A percentile compares a stretch with the other conserved stretches of the same genome.
Conservation (phyloP, 2,797 vertebrate genomes). For the Semotilus atromaculatus region DNA sequence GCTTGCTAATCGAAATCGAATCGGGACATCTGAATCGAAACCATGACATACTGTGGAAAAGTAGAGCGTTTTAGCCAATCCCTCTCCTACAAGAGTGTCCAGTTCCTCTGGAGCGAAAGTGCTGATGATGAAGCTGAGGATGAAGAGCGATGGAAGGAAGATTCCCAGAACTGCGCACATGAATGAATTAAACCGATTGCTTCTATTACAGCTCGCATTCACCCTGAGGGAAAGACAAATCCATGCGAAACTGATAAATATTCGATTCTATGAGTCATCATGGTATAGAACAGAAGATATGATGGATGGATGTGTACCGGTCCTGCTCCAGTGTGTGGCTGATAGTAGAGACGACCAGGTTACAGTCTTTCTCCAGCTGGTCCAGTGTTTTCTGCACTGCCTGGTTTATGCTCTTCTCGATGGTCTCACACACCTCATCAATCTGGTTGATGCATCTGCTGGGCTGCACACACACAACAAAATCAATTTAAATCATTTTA, state of each 20-base stretch:
- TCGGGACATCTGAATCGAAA: neutral
- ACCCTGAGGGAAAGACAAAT: constrained; percentile 63
- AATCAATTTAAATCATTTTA: neutral
- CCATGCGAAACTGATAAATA: neutral
- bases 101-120: constrained; percentile 72
- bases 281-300: neutral
- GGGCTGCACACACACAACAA: constrained; percentile 64
- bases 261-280: neutral
- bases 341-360: constrained; percentile 78
- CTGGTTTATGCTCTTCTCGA: constrained; percentile 86
- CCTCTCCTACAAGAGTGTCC: constrained; percentile 73
- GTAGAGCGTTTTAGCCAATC: constrained; percentile 61
- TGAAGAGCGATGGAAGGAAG: constrained; percentile 75
- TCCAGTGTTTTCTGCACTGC: constrained; percentile 83
- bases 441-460: constrained; percentile 85
- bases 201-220: constrained; percentile 73
- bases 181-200: constrained; percentile 73
- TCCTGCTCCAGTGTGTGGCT: constrained; percentile 73
- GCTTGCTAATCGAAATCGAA: no score
- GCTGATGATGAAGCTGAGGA: constrained; percentile 78
- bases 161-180: constrained; percentile 74
- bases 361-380: constrained; percentile 83
- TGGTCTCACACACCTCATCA: constrained; percentile 79
- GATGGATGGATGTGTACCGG: constrained; percentile 66
- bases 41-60: constrained; percentile 62